phyloP scores from a whole-genome alignment of 2,888 invertebrate genomes.

The Drosophila maculinotata region DNA sequence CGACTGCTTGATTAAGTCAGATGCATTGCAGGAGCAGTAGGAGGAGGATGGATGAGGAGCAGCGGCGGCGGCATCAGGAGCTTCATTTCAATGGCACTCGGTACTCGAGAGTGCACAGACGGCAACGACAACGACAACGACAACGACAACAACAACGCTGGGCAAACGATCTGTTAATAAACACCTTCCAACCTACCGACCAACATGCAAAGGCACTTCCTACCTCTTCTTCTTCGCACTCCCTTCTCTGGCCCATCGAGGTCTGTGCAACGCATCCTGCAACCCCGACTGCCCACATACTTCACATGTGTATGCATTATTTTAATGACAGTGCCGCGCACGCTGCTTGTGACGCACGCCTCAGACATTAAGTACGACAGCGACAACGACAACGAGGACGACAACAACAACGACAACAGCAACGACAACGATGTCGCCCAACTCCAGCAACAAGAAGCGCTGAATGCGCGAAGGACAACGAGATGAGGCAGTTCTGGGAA shows the following conservation, averaged over 20 bases:
- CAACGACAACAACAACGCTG: constrained; percentile 52
- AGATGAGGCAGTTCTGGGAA: constrained; percentile 52
- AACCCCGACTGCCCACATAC: constrained; percentile 72
- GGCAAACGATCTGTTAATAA: constrained; percentile 84
- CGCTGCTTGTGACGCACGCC: constrained; percentile 75
- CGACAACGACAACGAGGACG: constrained; percentile 36
- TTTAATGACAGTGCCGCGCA: constrained; percentile 80
- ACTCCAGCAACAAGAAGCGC: constrained; percentile 34
- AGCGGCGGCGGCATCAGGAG: background rate
- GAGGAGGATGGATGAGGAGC: background rate
- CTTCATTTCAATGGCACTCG: constrained; percentile 55
- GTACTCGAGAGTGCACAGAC: constrained; percentile 47
- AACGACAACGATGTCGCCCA: constrained; percentile 32
- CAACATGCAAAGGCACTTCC: constrained; percentile 1
- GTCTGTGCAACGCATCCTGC: constrained; percentile 34
- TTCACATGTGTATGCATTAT: constrained; percentile 80
- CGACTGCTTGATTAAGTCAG: constrained; percentile 61
- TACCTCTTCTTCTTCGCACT: background rate
- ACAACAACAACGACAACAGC: constrained; percentile 28
- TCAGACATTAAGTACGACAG: constrained; percentile 67
- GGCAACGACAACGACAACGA: constrained; percentile 51
- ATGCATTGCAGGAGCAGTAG: background rate
- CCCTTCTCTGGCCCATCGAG: constrained; percentile 1
- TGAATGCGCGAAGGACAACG: constrained; percentile 68
- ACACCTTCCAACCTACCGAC: constrained; percentile 70